Conservation (phyloP, 2,797 vertebrate species). For the Cetoscarus ocellatus region DNA sequence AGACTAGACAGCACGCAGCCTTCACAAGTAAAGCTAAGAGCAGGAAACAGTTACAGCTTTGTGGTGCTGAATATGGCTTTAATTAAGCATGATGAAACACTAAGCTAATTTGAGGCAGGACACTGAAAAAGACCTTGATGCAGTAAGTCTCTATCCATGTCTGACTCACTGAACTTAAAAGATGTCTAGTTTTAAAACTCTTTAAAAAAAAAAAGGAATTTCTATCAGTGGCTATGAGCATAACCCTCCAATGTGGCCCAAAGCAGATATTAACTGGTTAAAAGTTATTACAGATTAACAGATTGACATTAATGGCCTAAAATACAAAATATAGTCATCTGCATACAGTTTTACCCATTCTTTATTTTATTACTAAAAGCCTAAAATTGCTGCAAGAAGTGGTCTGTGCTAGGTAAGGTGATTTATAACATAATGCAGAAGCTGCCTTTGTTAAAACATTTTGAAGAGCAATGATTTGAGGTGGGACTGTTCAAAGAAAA, state of each 20-base stretch:
- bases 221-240: conserved; percentile 15
- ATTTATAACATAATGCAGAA: too few species aligned
- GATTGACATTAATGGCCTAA: too few species aligned
- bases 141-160: conserved; percentile 6
- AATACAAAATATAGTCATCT: too few species aligned
- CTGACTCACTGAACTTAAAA: not conserved
- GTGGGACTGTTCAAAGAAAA: too few species aligned
- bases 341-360: too few species aligned
- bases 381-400: too few species aligned
- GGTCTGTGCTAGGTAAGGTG: too few species aligned
- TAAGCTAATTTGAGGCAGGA: conserved; percentile 12
- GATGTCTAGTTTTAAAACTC: conserved; percentile 17
- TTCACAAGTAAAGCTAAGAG: conserved; percentile 2
- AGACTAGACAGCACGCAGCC: not conserved
- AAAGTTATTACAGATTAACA: too few species aligned
- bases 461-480: too few species aligned
- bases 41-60: conserved; percentile 11
- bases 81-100: conserved; percentile 23
- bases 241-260: not conserved
- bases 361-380: too few species aligned
- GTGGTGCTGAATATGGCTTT: conserved; percentile 12
- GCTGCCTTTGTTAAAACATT: too few species aligned
- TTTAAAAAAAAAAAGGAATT: conserved; percentile 1
- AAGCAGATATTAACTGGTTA: too few species aligned
- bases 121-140: conserved; percentile 2